These are phyloP conservation scores for Hybognathus amarus DNA, from an alignment of 2,797 vertebrate species.

Conservation along the genomic window DNA sequence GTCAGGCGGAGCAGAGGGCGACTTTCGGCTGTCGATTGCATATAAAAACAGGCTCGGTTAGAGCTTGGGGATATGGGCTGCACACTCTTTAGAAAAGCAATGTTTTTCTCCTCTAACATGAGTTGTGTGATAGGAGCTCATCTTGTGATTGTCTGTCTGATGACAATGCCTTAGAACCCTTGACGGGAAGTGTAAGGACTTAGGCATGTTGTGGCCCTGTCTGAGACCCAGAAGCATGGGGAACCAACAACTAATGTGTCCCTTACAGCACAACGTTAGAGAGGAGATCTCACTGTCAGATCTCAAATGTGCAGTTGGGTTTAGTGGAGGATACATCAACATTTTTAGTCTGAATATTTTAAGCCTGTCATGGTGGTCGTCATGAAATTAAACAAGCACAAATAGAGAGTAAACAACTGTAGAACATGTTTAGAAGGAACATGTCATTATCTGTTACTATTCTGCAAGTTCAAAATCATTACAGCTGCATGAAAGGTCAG, in stretches of 20 bases:
- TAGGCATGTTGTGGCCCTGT: conserved; percentile 57
- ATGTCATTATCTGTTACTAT: background rate
- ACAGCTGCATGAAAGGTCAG: background rate
- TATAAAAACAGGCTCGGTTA: conserved; percentile 46
- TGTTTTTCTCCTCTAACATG: conserved; percentile 47
- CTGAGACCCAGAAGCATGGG: conserved; percentile 52
- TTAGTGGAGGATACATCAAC: conserved; percentile 1
- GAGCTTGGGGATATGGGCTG: conserved; percentile 51
- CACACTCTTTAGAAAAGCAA: conserved; percentile 40
- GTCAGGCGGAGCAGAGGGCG: conserved; percentile 43
- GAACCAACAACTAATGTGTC: conserved; percentile 68
- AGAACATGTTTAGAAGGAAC: background rate
- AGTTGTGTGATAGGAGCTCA: conserved; percentile 65
- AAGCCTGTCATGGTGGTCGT: background rate
- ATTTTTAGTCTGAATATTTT: background rate
- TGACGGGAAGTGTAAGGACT: conserved; percentile 64
- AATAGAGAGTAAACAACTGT: background rate
- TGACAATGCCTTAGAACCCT: conserved; percentile 63
- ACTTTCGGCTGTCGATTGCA: conserved; percentile 45
- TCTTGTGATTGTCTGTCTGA: conserved; percentile 61
- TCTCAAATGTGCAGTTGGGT: conserved; percentile 19
- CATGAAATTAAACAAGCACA: conserved; percentile 14
- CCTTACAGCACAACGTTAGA: conserved; percentile 65
- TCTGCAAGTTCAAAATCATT: conserved; percentile 6
- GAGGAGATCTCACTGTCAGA: conserved; percentile 32